Conservation (phyloP, 37 sponge, comb jelly and placozoan species). For the Halichondria panicea region DNA sequence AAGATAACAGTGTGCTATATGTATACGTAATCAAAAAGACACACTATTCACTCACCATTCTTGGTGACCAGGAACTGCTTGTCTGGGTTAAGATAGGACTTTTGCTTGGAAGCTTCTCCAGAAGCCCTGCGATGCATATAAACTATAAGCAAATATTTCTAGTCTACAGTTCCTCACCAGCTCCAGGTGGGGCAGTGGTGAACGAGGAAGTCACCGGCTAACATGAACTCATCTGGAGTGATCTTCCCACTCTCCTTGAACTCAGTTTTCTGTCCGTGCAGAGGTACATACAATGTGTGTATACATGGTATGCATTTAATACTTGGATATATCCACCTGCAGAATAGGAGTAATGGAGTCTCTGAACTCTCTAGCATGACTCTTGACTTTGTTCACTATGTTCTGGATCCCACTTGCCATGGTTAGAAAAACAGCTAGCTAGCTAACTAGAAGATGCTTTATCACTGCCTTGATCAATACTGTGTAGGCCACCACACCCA, state of each 20-base stretch:
- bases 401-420: slow-evolving; percentile 55
- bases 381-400: slow-evolving; percentile 65
- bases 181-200: slow-evolving; percentile 98
- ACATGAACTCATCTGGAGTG: slow-evolving; percentile 98
- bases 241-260: slow-evolving; percentile 95
- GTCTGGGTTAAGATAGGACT: slow-evolving; percentile 80
- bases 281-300: not conserved
- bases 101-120: slow-evolving; percentile 67
- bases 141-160: not conserved
- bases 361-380: slow-evolving; percentile 54
- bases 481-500: too few relatives aligned
- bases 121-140: slow-evolving; percentile 30
- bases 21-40: too few relatives aligned
- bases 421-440: not conserved
- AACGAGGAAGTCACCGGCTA: slow-evolving; percentile 94
- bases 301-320: not conserved
- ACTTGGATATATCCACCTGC: slow-evolving; percentile 30
- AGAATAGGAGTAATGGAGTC: slow-evolving; percentile 71
- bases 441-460: not conserved
- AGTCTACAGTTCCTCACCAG: slow-evolving; percentile 74
- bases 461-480: not conserved
- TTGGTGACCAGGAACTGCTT: slow-evolving; percentile 94
- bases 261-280: slow-evolving; percentile 81
- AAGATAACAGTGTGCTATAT: not conserved
- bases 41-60: slow-evolving; percentile 86